Conservation (phyloP, 2,797 vertebrate species). For the Zenarchopterus dispar region DNA sequence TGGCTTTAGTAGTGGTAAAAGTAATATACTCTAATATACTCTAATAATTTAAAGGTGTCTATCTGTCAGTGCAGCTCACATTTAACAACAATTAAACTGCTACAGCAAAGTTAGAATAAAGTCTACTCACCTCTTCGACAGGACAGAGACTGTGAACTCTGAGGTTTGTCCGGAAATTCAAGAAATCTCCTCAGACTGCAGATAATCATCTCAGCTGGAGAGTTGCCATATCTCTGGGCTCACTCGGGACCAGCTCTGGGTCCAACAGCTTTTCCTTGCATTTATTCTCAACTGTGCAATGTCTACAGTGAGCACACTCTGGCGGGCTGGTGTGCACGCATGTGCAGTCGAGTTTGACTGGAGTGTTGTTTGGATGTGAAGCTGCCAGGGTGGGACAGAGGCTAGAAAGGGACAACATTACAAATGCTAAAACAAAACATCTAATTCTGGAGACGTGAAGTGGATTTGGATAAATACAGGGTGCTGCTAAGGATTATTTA, state of each 20-base stretch:
- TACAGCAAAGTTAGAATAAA: constrained; percentile 9
- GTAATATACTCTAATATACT: too few species aligned
- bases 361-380: constrained; percentile 1
- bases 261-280: too few species aligned
- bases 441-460: background rate
- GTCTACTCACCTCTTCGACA: constrained; percentile 52
- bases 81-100: background rate
- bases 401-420: constrained; percentile 8
- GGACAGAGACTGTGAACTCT: background rate
- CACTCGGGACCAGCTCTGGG: constrained; percentile 5
- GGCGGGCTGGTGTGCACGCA: too few species aligned
- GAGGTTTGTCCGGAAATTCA: constrained; percentile 35
- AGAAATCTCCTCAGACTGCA: constrained; percentile 28
- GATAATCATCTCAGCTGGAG: constrained; percentile 49
- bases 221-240: constrained; percentile 28
- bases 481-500: constrained; percentile 7
- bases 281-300: too few species aligned
- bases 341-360: too few species aligned
- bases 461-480: constrained; percentile 35
- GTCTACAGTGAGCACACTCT: too few species aligned
- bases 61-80: background rate
- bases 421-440: background rate
- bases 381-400: background rate
- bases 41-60: background rate
- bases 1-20: too few species aligned